Percentiles rank a stretch among this genome's conserved stretches.
These are phyloP conservation scores for Colletes gigas DNA, from an alignment of 1,140 invertebrate species.

Conservation along the genomic window DNA sequence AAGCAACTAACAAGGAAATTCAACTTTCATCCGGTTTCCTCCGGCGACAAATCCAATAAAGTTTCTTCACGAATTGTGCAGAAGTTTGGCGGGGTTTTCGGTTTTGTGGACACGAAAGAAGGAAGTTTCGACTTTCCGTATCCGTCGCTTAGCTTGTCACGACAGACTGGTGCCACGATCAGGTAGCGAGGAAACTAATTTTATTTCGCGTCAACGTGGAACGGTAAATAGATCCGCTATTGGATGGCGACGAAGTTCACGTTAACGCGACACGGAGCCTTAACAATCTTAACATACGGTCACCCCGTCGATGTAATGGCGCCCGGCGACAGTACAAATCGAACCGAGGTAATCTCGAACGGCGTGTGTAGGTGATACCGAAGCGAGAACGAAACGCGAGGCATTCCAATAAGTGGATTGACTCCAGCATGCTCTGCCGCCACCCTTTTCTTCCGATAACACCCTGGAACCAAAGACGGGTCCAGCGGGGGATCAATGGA, in stretches of 20 bases:
- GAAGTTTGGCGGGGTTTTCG: not conserved
- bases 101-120: not conserved
- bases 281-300: conserved; percentile 59
- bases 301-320: conserved; percentile 30
- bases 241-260: conserved; percentile 57
- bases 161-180: conserved; percentile 8
- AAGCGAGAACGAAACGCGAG: conserved; percentile 67
- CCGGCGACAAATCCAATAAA: not conserved
- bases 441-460: conserved; percentile 63
- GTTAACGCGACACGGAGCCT: conserved; percentile 51
- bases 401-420: conserved; percentile 76
- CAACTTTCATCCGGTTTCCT: too few species aligned
- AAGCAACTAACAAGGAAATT: too few species aligned
- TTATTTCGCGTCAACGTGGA: conserved; percentile 65
- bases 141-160: not conserved
- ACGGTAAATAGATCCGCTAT: conserved; percentile 69
- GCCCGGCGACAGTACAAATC: conserved; percentile 72
- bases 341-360: conserved; percentile 68
- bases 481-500: conserved; percentile 39
- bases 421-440: conserved; percentile 64
- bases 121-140: not conserved
- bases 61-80: too few species aligned
- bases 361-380: conserved; percentile 60
- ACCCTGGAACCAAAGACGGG: conserved; percentile 51
- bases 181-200: conserved; percentile 39